These are phyloP conservation scores for Lepus europaeus DNA, from an alignment of 2,113 vertebrate genomes.

Conservation along the genomic window DNA sequence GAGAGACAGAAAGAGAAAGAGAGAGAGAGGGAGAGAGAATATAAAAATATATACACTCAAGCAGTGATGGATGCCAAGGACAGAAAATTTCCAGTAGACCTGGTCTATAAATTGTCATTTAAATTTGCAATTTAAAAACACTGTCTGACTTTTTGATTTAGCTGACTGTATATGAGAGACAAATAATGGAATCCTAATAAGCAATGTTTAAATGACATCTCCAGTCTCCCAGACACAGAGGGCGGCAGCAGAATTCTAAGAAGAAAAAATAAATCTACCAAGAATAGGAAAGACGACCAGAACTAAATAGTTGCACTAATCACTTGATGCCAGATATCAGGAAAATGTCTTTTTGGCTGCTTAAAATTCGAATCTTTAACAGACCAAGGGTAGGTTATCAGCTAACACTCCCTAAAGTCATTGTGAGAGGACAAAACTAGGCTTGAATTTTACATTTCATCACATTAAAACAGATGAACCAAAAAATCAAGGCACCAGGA, in stretches of 20 bases:
- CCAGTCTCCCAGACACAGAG: constrained; percentile 80
- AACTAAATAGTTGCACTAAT: constrained; percentile 83
- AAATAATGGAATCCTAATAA: constrained; percentile 86
- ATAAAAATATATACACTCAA: constrained; percentile 63
- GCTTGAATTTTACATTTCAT: constrained; percentile 75
- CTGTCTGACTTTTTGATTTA: constrained; percentile 83
- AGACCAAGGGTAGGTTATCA: constrained; percentile 62
- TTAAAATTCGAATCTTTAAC: constrained; percentile 78
- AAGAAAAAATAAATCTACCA: constrained; percentile 83
- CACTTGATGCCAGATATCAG: constrained; percentile 79
- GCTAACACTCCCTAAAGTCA: constrained; percentile 62
- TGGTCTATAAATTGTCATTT: constrained; percentile 85
- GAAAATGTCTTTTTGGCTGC: constrained; percentile 69
- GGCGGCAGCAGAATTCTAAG: constrained; percentile 76
- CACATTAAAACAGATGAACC: constrained; percentile 82
- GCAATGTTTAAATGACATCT: constrained; percentile 84
- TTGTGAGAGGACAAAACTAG: constrained; percentile 60
- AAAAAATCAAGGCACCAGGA: constrained; percentile 78
- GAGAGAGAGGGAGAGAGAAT: background rate
- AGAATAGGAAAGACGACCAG: constrained; percentile 78
- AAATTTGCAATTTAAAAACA: constrained; percentile 86
- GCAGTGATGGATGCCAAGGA: constrained; percentile 76
- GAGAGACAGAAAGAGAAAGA: background rate
- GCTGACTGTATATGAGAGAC: constrained; percentile 81
- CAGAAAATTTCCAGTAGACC: constrained; percentile 84